These are phyloP conservation scores for Paradoxurus hermaphroditus DNA, from an alignment of 2,113 vertebrate genomes.

Conservation along the genomic window DNA sequence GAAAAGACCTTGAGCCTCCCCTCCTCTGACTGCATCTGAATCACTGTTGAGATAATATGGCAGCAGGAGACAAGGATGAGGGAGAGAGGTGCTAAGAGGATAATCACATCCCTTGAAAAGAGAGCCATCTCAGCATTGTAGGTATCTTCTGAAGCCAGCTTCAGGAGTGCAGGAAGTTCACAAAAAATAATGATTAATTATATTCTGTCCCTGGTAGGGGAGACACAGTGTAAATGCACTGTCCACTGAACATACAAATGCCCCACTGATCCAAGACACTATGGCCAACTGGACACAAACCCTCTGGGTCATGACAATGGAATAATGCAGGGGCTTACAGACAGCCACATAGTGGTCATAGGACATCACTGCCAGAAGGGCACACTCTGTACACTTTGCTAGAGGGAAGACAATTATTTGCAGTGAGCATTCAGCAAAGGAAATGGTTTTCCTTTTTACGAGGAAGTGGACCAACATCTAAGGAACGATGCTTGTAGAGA, in stretches of 20 bases:
- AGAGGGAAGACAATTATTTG: constrained; percentile 60
- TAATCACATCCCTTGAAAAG: constrained; percentile 55
- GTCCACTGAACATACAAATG: constrained; percentile 48
- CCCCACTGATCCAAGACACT: constrained; percentile 45
- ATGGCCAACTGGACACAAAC: constrained; percentile 27
- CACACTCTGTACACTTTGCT: constrained; percentile 51
- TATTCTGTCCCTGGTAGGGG: constrained; percentile 41
- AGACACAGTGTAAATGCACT: constrained; percentile 54
- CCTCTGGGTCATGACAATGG: constrained; percentile 51
- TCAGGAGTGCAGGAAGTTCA: constrained; percentile 57
- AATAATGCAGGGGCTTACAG: constrained; percentile 61
- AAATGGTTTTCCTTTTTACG: constrained; percentile 52
- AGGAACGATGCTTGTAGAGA: constrained; percentile 65
- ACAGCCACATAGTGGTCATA: constrained; percentile 57
- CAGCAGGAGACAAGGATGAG: constrained; percentile 62
- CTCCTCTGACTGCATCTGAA: constrained; percentile 18
- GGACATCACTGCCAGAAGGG: constrained; percentile 44
- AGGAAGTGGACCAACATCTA: constrained; percentile 68
- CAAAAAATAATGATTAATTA: constrained; percentile 62
- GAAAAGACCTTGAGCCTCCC: constrained; percentile 45
- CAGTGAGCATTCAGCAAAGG: constrained; percentile 46
- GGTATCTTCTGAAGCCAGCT: constrained; percentile 58
- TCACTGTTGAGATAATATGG: constrained; percentile 38
- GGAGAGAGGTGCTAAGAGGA: constrained; percentile 42
- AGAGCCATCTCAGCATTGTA: constrained; percentile 56